Evolutionary conservation across 1,140 invertebrate species (phyloP), one percentile per base, ranked within the genome.

Genomic region (Drosophila littoralis): DNA sequence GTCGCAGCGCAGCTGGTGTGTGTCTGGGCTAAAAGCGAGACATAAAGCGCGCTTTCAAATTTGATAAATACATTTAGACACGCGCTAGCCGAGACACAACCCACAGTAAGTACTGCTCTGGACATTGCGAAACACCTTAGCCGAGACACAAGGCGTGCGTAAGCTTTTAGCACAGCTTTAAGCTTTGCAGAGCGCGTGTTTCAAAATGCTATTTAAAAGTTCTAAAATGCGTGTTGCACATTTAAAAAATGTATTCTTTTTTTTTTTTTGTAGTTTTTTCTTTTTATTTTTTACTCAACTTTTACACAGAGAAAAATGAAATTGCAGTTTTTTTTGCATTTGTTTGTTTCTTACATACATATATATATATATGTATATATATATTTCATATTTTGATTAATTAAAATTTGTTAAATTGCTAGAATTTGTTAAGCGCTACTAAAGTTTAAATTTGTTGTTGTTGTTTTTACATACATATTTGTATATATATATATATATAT

Each of bases 351-450:
- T 12, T 35, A 42, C 10, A 12, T 32, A 10, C 22, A 54, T 48
- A 54, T 71, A 65, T 71, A 71, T 72, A 17, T 64, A 42, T 42
- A 22, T 67, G 45, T 60, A 50, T 59, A 63, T 57, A 69, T 76
- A 55, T 72, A 60, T 73, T 67, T 68, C 38, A 61, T 83, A 78
- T 84, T 89, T 88, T 89, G 84, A 89, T 89, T 88, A 89, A 89
- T 88, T 84, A 88, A 88, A 88, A 88, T 88, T 88, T 88, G 84
- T 88, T 88, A 89, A 88, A 83, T 88, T 88, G 84, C 84, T 88
- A 88, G 84, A 88, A 88, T 88, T 88, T 88, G 84, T 88, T 88
- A 89, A 89, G 84, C 84, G 84, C 84, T 89, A 89, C 84, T 89
- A 89, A 89, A 89, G 82, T 89, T 89, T 89, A 89, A 89, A 89